A percentile compares a stretch with the other conserved stretches of the same genome.
These are phyloP conservation scores for Peucedramus taeniatus DNA, from an alignment of 2,113 vertebrate species.

Conservation along the genomic window DNA sequence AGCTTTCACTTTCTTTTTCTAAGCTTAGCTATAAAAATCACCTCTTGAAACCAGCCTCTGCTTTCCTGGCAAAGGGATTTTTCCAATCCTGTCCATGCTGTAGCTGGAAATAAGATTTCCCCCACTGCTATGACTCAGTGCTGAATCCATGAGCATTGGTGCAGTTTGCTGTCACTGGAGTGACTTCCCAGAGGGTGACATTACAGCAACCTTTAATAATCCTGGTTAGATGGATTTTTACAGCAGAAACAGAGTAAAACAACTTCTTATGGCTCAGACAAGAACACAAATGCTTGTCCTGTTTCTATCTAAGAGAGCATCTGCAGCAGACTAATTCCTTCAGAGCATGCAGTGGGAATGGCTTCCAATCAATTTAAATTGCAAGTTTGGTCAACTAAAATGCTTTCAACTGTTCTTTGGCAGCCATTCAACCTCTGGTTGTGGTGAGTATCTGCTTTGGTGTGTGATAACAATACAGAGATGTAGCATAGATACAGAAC, in stretches of 20 bases:
- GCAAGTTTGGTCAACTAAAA: neutral
- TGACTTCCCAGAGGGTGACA: neutral
- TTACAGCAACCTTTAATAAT: neutral
- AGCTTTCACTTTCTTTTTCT: neutral
- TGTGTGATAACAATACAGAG: neutral
- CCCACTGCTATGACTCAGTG: neutral
- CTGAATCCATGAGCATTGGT: neutral
- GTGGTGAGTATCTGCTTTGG: neutral
- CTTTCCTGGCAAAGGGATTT: neutral
- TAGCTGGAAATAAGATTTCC: neutral
- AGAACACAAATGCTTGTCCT: neutral
- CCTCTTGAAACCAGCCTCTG: neutral
- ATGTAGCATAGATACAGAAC: neutral
- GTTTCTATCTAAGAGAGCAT: neutral
- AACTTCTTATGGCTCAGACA: neutral
- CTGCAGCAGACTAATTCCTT: neutral
- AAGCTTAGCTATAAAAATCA: neutral
- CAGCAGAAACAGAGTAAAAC: neutral
- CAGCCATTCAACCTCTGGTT: neutral
- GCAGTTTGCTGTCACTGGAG: neutral
- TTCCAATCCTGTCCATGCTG: neutral
- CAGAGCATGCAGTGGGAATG: neutral
- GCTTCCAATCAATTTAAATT: slow-evolving; percentile 20
- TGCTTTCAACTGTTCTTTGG: slow-evolving; percentile 33
- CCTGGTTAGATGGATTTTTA: neutral